Evolutionary conservation across 23 tunicate genomes (phyloP).

Genomic region (Trididemnum miniatum): DNA sequence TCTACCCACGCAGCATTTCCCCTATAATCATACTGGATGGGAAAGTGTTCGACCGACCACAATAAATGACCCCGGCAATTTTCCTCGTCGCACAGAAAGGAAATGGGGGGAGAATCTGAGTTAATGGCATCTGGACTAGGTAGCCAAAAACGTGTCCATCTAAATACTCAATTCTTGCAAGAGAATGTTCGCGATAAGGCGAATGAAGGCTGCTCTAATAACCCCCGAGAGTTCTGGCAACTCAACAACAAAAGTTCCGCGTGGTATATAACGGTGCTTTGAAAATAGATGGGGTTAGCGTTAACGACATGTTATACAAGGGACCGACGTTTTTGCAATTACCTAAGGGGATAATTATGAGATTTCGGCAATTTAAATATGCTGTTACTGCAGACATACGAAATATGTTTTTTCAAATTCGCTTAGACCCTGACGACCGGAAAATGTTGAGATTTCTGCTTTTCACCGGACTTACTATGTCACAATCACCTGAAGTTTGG

Average conservation of each 20-base stretch:
- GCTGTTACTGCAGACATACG: conserved; percentile 1
- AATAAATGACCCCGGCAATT: no score
- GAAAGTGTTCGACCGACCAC: no score
- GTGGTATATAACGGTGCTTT: conserved; percentile 9
- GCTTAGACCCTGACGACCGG: background rate
- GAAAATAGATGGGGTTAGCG: background rate
- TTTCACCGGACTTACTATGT: background rate
- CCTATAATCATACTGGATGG: no score
- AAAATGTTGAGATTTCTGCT: background rate
- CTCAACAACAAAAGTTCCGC: conserved; percentile 5
- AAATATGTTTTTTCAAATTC: conserved; percentile 20
- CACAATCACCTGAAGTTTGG: background rate
- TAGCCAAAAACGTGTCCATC: no score
- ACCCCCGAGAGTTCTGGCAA: no score
- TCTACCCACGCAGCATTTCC: no score
- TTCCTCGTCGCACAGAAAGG: no score
- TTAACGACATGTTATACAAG: conserved; percentile 8
- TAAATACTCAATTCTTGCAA: no score
- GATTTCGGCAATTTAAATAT: conserved; percentile 2
- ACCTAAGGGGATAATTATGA: background rate
- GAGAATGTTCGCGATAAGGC: no score
- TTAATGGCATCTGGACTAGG: no score
- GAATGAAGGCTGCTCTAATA: no score
- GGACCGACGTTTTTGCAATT: conserved; percentile 8
- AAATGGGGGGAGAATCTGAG: no score